A percentile compares a stretch with the other conserved stretches of the same genome.
Conservation (phyloP, 2,113 vertebrate species). For the Andinoacara biseriatus region DNA sequence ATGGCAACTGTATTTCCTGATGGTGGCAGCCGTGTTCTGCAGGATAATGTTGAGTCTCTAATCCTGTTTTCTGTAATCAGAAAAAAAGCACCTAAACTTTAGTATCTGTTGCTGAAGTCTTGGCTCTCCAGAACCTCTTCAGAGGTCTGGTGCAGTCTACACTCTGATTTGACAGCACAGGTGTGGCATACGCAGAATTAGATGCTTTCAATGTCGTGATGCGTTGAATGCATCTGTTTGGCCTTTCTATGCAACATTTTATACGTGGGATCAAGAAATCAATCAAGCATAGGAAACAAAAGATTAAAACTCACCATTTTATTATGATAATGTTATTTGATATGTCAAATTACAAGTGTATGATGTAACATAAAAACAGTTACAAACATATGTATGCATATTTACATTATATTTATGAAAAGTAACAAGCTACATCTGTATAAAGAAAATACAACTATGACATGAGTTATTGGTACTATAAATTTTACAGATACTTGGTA, state of each 20-base stretch:
- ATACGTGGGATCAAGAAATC: background rate
- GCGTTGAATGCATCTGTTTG: background rate
- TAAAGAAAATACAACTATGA: slow-evolving; percentile 89
- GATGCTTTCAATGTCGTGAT: background rate
- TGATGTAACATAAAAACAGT: slow-evolving; percentile 92
- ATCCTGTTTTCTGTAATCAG: background rate
- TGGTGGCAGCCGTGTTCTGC: background rate
- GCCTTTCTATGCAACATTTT: background rate
- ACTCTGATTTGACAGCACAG: no score
- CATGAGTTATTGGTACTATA: slow-evolving; percentile 90
- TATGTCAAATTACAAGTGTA: slow-evolving; percentile 93
- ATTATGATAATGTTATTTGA: slow-evolving; percentile 91
- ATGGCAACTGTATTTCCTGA: background rate
- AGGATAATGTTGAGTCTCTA: background rate
- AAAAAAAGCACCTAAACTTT: background rate
- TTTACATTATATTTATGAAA: slow-evolving; percentile 95
- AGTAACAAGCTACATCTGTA: slow-evolving; percentile 89
- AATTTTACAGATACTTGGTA: slow-evolving; percentile 89
- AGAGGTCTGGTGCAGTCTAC: background rate
- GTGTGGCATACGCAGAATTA: no score
- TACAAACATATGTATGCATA: slow-evolving; percentile 94
- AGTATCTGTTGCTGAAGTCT: background rate
- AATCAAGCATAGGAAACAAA: slow-evolving; percentile 49
- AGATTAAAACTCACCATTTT: slow-evolving; percentile 89
- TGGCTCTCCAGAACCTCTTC: background rate